Evolutionary conservation across 2,888 invertebrate genomes (phyloP), one percentile per base, ranked within the genome.

Genomic region (Spodoptera picta): DNA sequence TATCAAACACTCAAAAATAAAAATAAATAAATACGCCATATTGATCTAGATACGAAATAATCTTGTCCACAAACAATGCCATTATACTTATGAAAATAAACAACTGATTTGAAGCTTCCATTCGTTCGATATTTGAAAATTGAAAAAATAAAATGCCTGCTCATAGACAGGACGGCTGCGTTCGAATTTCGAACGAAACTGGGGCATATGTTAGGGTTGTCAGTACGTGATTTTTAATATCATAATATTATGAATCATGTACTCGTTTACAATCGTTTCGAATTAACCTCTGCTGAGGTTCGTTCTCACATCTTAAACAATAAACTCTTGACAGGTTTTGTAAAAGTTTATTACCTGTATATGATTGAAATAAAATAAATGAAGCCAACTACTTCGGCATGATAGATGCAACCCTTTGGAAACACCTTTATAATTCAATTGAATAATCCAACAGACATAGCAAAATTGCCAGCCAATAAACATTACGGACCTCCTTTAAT

Each of bases 1-100:
- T 81, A 79, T 80, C 84, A 84, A 85, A 85, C 85, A 85, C 87
- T 85, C 69, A 84, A 84, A 86, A 88, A 91, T 90, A 84, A 81
- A 79, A 79, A 81, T 75, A 73, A 68, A 72, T 65, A 73, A 68
- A 72, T 65, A 60, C 69, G 57, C 88, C 88, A 83, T 84, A 86
- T 87, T 88, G 89, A 92, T 92, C 90, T 80, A 89, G 90, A 92
- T 90, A 89, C 83, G 84, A 80, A 80, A 83, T 81, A 86, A 79
- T 87, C 89, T 87, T 91, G 92, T 92, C 90, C 89, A 87, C 93
- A 90, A 90, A 94, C 94, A 94, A 94, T 94, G 90, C 89, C 79
- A 92, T 91, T 92, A 90, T 93, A 65, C 79, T 90, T 85, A 84
- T 76, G 83, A 89, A 92, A 91, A 94, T 90, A 91, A 90, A 90